These are phyloP conservation scores for Athalia circularis DNA, from an alignment of 2,888 invertebrate genomes.

Conservation along the genomic window DNA sequence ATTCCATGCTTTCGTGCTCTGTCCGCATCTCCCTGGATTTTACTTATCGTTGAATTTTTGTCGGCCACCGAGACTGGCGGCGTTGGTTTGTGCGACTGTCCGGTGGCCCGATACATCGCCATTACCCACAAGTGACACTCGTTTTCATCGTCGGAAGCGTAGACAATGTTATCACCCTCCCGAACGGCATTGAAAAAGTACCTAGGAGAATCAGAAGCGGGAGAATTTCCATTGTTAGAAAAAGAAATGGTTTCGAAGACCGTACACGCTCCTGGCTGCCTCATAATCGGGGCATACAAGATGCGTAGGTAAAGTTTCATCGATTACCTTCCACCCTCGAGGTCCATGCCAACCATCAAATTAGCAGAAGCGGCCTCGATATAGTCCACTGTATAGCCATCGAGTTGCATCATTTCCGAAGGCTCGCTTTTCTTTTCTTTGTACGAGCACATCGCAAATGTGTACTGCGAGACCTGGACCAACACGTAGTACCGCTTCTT, in stretches of 20 bases:
- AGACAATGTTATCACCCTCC: constrained; percentile 97
- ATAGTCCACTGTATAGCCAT: constrained; percentile 99
- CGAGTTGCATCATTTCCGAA: constrained; percentile 99
- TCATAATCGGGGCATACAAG: background rate
- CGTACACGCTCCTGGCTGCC: no score
- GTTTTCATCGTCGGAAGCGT: constrained; percentile 97
- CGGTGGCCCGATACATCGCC: constrained; percentile 99
- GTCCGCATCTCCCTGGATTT: constrained; percentile 95
- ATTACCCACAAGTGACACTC: constrained; percentile 99
- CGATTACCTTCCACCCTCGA: constrained; percentile 71
- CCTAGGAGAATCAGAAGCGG: constrained; percentile 75
- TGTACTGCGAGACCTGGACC: constrained; percentile 99
- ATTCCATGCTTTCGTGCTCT: constrained; percentile 98
- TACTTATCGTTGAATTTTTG: constrained; percentile 90
- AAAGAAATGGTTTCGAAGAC: background rate
- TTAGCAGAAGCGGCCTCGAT: constrained; percentile 95
- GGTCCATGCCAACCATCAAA: constrained; percentile 92
- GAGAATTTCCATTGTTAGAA: background rate
- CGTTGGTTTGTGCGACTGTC: constrained; percentile 99
- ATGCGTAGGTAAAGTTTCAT: background rate
- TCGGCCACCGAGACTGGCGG: constrained; percentile 91
- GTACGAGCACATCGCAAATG: constrained; percentile 99
- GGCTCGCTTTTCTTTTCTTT: constrained; percentile 99
- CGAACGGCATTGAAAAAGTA: constrained; percentile 99
- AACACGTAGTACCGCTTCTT: constrained; percentile 98